phyloP scores from a whole-genome alignment of 1,140 invertebrate species.

The Drosophila hydei region DNA sequence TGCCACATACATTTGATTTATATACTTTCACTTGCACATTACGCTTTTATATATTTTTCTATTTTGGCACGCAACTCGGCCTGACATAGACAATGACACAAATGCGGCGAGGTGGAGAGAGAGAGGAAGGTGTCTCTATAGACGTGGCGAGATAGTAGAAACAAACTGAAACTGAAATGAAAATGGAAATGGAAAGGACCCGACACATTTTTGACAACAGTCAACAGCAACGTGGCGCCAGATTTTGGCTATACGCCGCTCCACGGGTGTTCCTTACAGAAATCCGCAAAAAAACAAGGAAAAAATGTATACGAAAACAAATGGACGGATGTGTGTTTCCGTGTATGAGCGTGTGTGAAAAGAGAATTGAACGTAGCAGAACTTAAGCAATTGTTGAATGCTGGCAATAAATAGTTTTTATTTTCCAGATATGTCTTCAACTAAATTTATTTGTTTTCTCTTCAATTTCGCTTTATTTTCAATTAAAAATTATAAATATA shows the following conservation, averaged over 20 bases:
- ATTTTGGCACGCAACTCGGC: conserved; percentile 64
- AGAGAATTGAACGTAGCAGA: conserved; percentile 10
- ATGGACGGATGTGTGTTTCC: conserved; percentile 6
- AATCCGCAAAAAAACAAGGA: conserved; percentile 16
- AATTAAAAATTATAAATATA: no score
- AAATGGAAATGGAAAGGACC: conserved; percentile 14
- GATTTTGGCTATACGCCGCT: conserved; percentile 28
- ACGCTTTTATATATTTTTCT: conserved; percentile 57
- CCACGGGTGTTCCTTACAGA: not conserved
- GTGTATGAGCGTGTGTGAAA: not conserved
- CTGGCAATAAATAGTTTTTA: not conserved
- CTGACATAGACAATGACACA: conserved; percentile 24
- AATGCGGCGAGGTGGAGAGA: not conserved
- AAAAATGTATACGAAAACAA: conserved; percentile 5
- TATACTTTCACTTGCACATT: conserved; percentile 57
- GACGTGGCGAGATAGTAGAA: not conserved
- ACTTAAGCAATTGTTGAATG: conserved; percentile 25
- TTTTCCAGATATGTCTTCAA: no score
- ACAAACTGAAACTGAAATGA: conserved; percentile 4
- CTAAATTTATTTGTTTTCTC: no score
- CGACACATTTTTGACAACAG: conserved; percentile 63
- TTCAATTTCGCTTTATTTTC: no score
- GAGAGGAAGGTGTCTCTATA: no score
- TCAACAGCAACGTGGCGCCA: conserved; percentile 70
- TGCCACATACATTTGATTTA: conserved; percentile 63